Evolutionary conservation across 2,888 invertebrate genomes (phyloP).

Genomic region (Tetragnatha montana): DNA sequence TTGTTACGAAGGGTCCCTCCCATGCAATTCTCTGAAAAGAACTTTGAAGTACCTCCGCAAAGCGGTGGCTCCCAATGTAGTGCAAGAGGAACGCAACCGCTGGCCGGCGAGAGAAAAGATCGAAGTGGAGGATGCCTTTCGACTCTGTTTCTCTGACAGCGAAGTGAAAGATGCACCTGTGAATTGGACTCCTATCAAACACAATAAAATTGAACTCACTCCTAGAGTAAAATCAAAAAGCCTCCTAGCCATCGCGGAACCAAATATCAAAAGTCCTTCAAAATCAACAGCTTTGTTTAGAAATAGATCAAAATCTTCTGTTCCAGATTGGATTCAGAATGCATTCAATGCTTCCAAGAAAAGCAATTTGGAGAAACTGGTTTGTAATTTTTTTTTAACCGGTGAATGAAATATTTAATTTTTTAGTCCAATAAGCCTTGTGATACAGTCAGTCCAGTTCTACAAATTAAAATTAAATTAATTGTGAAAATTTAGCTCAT

Average conservation of each 20-base stretch:
- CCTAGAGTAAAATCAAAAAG: constrained; percentile 60
- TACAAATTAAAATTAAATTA: too few relatives aligned
- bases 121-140: constrained; percentile 60
- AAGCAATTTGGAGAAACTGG: constrained; percentile 75
- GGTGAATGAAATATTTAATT: too few relatives aligned
- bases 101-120: constrained; percentile 31
- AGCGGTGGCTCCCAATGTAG: constrained; percentile 63
- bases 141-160: constrained; percentile 70
- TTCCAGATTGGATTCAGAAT: constrained; percentile 76
- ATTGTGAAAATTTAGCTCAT: too few relatives aligned
- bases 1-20: constrained; percentile 51
- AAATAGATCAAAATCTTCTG: constrained; percentile 47
- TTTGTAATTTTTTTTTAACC: constrained; percentile 71
- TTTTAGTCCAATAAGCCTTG: too few relatives aligned
- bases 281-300: constrained; percentile 48
- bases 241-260: constrained; percentile 39
- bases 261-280: background rate
- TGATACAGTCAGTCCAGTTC: too few relatives aligned
- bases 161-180: constrained; percentile 63
- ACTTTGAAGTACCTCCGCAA: constrained; percentile 66
- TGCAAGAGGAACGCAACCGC: constrained; percentile 52
- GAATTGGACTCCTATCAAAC: constrained; percentile 46
- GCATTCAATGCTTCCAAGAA: constrained; percentile 76
- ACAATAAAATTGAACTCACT: constrained; percentile 47
- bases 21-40: constrained; percentile 68